phyloP scores from a whole-genome alignment of 2,888 invertebrate species.

The Charanyca ferruginea region DNA sequence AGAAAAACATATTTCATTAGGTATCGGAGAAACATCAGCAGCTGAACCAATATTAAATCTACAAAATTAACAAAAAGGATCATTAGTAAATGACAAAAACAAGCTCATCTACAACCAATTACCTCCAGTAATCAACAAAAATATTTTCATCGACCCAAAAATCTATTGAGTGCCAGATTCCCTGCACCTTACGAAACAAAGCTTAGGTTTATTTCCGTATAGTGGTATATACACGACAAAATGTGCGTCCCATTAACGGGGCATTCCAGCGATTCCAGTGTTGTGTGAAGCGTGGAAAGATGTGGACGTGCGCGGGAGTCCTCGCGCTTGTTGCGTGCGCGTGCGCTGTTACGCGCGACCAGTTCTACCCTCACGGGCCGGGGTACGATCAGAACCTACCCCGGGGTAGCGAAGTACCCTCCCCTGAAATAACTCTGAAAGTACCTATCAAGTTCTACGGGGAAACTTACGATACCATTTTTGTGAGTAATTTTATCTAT shows the following conservation, averaged over 20 bases:
- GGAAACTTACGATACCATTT: conserved; percentile 94
- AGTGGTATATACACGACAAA: conserved; percentile 51
- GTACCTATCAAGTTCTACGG: conserved; percentile 96
- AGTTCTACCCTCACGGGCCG: conserved; percentile 92
- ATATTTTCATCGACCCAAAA: conserved; percentile 56
- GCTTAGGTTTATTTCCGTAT: conserved; percentile 64
- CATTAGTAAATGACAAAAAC: conserved; percentile 31
- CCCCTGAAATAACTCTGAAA: conserved; percentile 92
- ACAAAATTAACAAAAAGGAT: conserved; percentile 14
- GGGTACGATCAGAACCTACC: conserved; percentile 90
- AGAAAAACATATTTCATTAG: too few species aligned
- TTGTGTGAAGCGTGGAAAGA: conserved; percentile 70
- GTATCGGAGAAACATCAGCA: background rate
- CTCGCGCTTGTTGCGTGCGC: conserved; percentile 77
- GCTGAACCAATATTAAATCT: background rate
- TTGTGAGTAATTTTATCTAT: conserved; percentile 92
- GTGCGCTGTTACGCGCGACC: conserved; percentile 87
- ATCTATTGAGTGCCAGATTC: conserved; percentile 37
- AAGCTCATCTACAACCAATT: conserved; percentile 38
- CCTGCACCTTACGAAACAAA: conserved; percentile 64
- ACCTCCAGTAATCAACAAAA: conserved; percentile 35
- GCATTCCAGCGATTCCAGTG: conserved; percentile 74
- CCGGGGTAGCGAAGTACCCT: conserved; percentile 92
- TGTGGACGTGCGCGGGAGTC: conserved; percentile 87
- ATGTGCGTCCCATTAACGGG: conserved; percentile 57